Evolutionary conservation across 1,140 invertebrate genomes (phyloP), one percentile per base, ranked within the genome.

Genomic region (Caenorhabditis brenneri): DNA sequence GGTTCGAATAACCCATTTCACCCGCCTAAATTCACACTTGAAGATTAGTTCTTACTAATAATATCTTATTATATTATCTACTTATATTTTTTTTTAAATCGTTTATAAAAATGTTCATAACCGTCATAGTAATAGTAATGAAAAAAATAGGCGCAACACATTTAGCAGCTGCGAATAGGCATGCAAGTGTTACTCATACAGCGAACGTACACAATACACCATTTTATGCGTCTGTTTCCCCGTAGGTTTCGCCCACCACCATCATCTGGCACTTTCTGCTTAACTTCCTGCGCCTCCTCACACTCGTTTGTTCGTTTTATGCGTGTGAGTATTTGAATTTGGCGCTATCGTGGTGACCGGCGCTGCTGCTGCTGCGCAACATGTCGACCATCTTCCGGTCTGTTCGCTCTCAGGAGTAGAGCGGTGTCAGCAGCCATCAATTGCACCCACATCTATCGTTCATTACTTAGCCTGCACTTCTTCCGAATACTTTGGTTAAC

Each of bases 241-340:
- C n/a, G 22, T 12, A 19, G 42, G 1, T 22, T n/a, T 46, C 24
- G 7, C 33, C n/a, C 36, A 4, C 65, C n/a, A 74, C 36, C 65
- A 74, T n/a, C n/a, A n/a, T 74, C 33, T 74, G 65, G 36, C 22
- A 65, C 33, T 36, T 65, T 16, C n/a, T 65, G 4, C 33, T 24
- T n/a, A 24, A n/a, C 10, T 15, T 16, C n/a, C 65, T 42, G 36
- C 65, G 65, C 42, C 33, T 74, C 65, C 9, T 42, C 9, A 15
- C 65, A 19, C n/a, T 42, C 24, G 9, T 22, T 1, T 16, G 12
- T 65, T 36, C 12, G 15, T n/a, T n/a, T n/a, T n/a, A 29, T 29
- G 58, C 19, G n/a, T 65, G 58, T 19, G 65, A 36, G 22, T 74
- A 74, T 74, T 74, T 74, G 65, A 74, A 74, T 74, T 74, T 74